Evolutionary conservation across 2,888 invertebrate genomes (phyloP), one percentile per base, ranked within the genome.

Genomic region (Bursaphelenchus okinawaensis): DNA sequence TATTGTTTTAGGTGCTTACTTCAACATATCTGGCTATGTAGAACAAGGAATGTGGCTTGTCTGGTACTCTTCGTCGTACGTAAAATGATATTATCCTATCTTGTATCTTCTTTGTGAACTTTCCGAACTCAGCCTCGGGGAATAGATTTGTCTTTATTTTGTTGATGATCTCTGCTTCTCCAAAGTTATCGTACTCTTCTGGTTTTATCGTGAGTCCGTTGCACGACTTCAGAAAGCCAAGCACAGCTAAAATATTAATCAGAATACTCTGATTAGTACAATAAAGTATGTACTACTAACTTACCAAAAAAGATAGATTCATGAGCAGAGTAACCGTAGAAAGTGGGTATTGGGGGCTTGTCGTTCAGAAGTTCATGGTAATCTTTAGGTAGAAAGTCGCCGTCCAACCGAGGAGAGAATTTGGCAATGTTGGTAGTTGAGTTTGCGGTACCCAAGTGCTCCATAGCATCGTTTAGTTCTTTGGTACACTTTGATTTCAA

Each of bases 321-420:
- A 40, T 40, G 40, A 6, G 40, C 40, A 40, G 40, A 40, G n/a
- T 40, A 40, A 12, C 40, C 40, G n/a, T 40, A 40, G n/a, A 40
- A 40, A 12, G 40, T 40, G 12, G 40, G 40, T 16, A 40, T 40
- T 4, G 40, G 40, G 16, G 40, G 2, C n/a, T 4, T 40, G 12
- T 40, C 40, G 3, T 40, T 1, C 12, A 40, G 40, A 40, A 40
- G 40, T 40, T 40, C 40, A 40, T 40, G 40, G 6, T 40, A 40
- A 40, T 40, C 40, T n/a, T 50, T 22, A 9, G 67, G 67, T 20
- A 67, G 54, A 27, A 67, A 67, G 40, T 67, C 67, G 24, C 67
- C 67, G 61, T 67, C 67, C 56, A 67, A 51, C 19, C 55, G 19
- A 7, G 67, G 68, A 24, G 63, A 51, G 54, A 63, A 64, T 24